Evolutionary conservation across 2,113 vertebrate species (phyloP), one percentile per base, ranked within the genome.

Genomic region (Silurus meridionalis): DNA sequence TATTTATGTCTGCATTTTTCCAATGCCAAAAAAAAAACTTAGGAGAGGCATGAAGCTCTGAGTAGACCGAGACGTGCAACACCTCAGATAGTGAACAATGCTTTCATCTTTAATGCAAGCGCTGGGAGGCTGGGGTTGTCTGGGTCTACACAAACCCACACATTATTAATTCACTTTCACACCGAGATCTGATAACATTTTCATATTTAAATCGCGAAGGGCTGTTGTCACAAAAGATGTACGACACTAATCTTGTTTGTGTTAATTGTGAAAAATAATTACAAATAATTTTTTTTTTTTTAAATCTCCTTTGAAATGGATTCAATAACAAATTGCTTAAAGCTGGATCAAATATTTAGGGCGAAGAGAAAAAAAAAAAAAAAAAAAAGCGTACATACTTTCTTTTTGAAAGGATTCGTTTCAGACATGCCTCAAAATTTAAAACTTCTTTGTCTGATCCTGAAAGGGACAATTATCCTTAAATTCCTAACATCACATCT

Each of bases 1-100:
- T 94, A 95, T 95, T 94, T 94, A 95, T 94, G 93, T 92, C 90
- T 91, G 88, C 89, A 93, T 94, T 94, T 95, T 82, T 93, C 94
- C 94, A 93, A 93, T 92, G 94, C 91, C 88, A 94, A 92, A 91
- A 91, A 88, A 85, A 95, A 90, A 95, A 93, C 92, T 94, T 95
- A 87, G 91, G 89, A 91, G 89, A 92, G 93, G 92, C 88, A 37
- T 53, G 52, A 85, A 90, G 92, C 90, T 93, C 90, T 92, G 93
- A 90, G 91, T 93, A 66, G 83, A 37, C 57, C 80, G 17, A 86
- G 85, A 82, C 11, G 93, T 92, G 90, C 91, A 93, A 92, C 90
- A 87, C 92, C 93, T 94, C 92, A 93, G 86, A 90, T 89, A 94
- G 93, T 89, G 89, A 80, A 86, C 72, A 89, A 82, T 83, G 91